phyloP scores from a whole-genome alignment of 2,797 vertebrate species.

The Pempheris klunzingeri region DNA sequence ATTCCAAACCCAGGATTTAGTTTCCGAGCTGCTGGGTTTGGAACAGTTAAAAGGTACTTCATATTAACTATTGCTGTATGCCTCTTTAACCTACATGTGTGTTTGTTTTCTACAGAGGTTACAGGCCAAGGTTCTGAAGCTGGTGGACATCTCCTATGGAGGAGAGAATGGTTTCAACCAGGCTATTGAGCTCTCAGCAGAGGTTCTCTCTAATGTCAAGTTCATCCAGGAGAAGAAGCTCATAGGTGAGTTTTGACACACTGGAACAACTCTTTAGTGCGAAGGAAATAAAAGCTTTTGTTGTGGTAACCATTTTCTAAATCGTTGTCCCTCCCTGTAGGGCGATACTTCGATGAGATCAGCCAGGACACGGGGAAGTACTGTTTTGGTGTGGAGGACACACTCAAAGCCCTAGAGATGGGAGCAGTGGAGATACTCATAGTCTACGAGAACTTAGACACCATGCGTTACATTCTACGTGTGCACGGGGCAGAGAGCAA shows the following conservation, averaged over 20 bases:
- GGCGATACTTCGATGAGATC: slow-evolving; percentile 99
- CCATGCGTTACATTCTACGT: slow-evolving; percentile 98
- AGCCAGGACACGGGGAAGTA: slow-evolving; percentile 99
- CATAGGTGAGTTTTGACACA: slow-evolving; percentile 86
- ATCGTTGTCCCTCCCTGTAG: slow-evolving; percentile 73
- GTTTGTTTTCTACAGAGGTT: slow-evolving; percentile 86
- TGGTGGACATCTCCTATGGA: slow-evolving; percentile 99
- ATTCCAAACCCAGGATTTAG: not conserved
- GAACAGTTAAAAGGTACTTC: not conserved
- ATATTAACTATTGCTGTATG: not conserved
- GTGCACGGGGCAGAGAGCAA: slow-evolving; percentile 95
- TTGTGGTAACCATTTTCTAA: not conserved
- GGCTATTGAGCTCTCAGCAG: slow-evolving; percentile 98
- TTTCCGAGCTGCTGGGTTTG: not conserved
- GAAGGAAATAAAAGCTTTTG: not conserved
- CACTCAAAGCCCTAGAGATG: slow-evolving; percentile 99
- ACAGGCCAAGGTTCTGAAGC: slow-evolving; percentile 98
- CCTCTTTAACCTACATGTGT: slow-evolving; percentile 7
- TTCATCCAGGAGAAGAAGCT: slow-evolving; percentile 99
- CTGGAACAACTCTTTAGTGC: not conserved
- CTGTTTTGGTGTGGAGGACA: slow-evolving; percentile 99
- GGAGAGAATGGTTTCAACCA: slow-evolving; percentile 99
- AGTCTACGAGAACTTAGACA: slow-evolving; percentile 99
- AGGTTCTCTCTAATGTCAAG: slow-evolving; percentile 99
- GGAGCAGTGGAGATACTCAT: slow-evolving; percentile 99